Percentiles rank a stretch among this genome's conserved stretches.
phyloP scores from a whole-genome alignment of 2,113 vertebrate genomes.

The Anthoscopus minutus region DNA sequence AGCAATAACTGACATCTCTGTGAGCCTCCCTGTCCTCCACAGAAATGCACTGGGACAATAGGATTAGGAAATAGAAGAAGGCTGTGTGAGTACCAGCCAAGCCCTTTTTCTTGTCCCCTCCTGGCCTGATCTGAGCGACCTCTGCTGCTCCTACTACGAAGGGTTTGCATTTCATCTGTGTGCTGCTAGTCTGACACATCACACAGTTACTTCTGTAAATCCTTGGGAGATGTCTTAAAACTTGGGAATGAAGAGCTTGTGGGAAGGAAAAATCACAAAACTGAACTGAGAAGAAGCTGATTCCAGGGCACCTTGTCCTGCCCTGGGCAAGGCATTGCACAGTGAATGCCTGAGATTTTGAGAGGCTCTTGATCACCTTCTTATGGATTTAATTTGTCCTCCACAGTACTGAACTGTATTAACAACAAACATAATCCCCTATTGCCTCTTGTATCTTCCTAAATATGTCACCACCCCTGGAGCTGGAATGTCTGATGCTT shows the following conservation, averaged over 20 bases:
- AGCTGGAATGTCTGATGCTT: neutral
- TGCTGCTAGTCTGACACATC: neutral
- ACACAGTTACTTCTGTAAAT: neutral
- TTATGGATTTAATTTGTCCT: neutral
- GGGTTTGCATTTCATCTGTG: neutral
- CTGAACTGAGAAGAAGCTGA: neutral
- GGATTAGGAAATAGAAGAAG: neutral
- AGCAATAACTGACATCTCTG: neutral
- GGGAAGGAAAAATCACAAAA: neutral
- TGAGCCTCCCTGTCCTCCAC: neutral
- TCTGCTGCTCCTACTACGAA: neutral
- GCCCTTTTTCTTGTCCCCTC: neutral
- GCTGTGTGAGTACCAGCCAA: neutral
- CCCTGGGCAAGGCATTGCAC: neutral
- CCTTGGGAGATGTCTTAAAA: neutral
- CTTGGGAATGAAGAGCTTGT: neutral
- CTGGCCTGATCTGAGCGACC: neutral
- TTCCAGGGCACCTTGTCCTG: neutral
- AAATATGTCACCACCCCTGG: constrained; percentile 17
- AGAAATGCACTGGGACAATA: neutral
- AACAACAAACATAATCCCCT: constrained; percentile 28
- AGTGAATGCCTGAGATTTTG: neutral
- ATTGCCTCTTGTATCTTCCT: constrained; percentile 8
- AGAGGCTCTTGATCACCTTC: neutral
- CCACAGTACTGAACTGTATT: neutral